A percentile compares a stretch with the other conserved stretches of the same genome.
These are phyloP conservation scores for Zeuzera pyrina DNA, from an alignment of 2,888 invertebrate genomes.

Conservation along the genomic window DNA sequence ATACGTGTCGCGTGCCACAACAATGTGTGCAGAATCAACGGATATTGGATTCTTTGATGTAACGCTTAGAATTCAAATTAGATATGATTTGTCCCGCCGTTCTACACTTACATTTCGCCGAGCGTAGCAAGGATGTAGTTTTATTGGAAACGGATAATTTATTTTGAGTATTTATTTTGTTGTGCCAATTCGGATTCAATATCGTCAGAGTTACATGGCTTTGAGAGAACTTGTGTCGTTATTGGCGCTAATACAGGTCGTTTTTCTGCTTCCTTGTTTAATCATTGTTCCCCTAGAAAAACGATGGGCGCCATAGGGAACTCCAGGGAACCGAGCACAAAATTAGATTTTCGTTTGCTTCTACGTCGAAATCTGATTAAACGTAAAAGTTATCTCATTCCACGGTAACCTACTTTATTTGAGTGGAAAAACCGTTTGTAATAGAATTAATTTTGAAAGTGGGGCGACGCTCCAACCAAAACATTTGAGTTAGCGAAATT, in stretches of 20 bases:
- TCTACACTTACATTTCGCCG: slow-evolving; percentile 27
- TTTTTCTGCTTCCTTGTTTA: slow-evolving; percentile 7
- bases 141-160: slow-evolving; percentile 70
- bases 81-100: slow-evolving; percentile 2
- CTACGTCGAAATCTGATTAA: slow-evolving; percentile 10
- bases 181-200: slow-evolving; percentile 48
- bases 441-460: slow-evolving; percentile 23
- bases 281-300: slow-evolving; percentile 7
- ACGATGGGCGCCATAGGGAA: slow-evolving; percentile 1
- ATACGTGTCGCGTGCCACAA: slow-evolving; percentile 41
- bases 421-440: slow-evolving; percentile 12
- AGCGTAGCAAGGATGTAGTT: slow-evolving; percentile 53
- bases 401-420: slow-evolving; percentile 7
- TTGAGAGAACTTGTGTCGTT: slow-evolving; percentile 27
- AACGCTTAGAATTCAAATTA: slow-evolving; percentile 24
- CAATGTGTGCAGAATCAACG: slow-evolving; percentile 10
- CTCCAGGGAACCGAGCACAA: not conserved
- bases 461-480: slow-evolving; percentile 13
- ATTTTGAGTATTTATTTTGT: slow-evolving; percentile 65
- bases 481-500: slow-evolving; percentile 8
- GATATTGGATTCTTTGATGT: slow-evolving; percentile 18
- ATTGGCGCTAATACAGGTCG: slow-evolving; percentile 22
- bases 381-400: slow-evolving; percentile 20
- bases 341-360: slow-evolving; percentile 8
- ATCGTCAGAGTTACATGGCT: slow-evolving; percentile 45